Percentiles rank a stretch among this genome's conserved stretches.
Conservation (phyloP, 2,888 invertebrate species). For the Ectobius pallidus region DNA sequence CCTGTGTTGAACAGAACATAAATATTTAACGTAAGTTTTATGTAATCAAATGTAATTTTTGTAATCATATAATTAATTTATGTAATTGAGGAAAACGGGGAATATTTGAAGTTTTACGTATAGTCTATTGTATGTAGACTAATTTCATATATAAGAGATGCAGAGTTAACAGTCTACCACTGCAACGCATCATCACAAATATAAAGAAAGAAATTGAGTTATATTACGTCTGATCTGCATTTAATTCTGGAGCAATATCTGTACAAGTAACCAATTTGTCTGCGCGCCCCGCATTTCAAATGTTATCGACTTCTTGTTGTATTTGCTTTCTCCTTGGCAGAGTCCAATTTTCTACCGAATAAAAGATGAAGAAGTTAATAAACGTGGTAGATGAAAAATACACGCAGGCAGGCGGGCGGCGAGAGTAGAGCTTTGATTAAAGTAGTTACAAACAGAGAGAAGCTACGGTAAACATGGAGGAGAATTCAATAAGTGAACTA, state of each 20-base stretch:
- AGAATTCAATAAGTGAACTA: constrained; percentile 45
- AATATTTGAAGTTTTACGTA: too few species aligned
- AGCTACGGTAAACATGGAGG: constrained; percentile 42
- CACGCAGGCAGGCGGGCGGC: too few species aligned
- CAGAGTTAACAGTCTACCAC: too few species aligned
- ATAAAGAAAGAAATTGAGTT: too few species aligned
- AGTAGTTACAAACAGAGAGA: constrained; percentile 46
- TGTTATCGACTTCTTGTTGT: constrained; percentile 46
- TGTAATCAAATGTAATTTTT: too few species aligned
- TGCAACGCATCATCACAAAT: background rate
- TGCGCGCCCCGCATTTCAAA: constrained; percentile 28
- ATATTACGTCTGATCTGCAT: too few species aligned
- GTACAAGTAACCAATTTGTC: constrained; percentile 28
- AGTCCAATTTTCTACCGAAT: constrained; percentile 53
- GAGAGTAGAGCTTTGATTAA: constrained; percentile 46
- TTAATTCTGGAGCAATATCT: constrained; percentile 24
- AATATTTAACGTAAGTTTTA: too few species aligned
- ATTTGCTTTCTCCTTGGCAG: constrained; percentile 52
- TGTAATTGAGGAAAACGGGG: too few species aligned
- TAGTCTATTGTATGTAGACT: background rate
- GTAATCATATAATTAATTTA: too few species aligned
- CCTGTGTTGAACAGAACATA: too few species aligned
- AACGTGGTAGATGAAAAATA: constrained; percentile 49
- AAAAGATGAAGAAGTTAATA: constrained; percentile 54
- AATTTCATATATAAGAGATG: background rate